Percentiles rank a stretch among this genome's conserved stretches.
Evolutionary conservation across 1,140 invertebrate species (phyloP).

Genomic region (Oncopodura yosiiana): DNA sequence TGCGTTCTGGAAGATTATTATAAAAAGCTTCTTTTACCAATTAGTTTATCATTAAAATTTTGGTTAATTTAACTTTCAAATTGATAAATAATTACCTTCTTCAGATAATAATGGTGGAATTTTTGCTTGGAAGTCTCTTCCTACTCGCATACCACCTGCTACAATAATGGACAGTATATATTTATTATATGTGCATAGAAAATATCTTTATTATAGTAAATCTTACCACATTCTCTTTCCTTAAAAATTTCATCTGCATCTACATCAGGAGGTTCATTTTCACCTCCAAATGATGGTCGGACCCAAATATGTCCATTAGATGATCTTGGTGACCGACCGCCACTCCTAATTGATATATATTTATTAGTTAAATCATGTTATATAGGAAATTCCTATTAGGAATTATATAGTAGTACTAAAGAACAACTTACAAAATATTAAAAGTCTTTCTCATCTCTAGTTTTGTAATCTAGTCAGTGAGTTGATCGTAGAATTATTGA

Average conservation of each 20-base stretch:
- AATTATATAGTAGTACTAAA: neutral
- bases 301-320: conserved; percentile 9
- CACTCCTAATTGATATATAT: too few species aligned
- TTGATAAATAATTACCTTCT: conserved; percentile 44
- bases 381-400: neutral
- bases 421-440: too few species aligned
- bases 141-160: conserved; percentile 87
- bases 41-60: neutral
- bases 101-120: conserved; percentile 63
- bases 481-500: too few species aligned
- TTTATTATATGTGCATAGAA: neutral
- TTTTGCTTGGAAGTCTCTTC: conserved; percentile 82
- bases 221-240: conserved; percentile 25
- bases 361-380: neutral
- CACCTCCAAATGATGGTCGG: conserved; percentile 1
- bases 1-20: conserved; percentile 17
- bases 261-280: neutral
- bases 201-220: neutral
- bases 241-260: conserved; percentile 17
- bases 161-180: too few species aligned
- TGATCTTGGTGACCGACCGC: neutral
- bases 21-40: too few species aligned
- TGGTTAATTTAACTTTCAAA: neutral
- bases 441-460: too few species aligned
- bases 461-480: too few species aligned